Base-by-base conservation (phyloP, 2,113 vertebrate species). In the Tenebrosternarchus preto region DNA sequence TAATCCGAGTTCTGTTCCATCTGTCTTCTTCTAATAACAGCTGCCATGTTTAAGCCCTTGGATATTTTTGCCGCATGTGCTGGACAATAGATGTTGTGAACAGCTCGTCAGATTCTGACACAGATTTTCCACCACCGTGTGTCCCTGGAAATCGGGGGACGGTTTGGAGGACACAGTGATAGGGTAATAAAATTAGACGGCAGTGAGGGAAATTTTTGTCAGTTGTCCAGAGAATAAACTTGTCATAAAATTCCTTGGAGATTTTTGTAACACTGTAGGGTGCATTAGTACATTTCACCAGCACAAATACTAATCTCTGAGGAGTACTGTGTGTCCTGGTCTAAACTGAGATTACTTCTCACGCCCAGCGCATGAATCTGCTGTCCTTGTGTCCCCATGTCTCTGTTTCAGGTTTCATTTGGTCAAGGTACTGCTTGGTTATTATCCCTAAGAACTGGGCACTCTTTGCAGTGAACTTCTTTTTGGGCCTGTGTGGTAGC, bases 341-440 rank as follows among this genome's bases (percentile, higher is more conserved):
- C 43, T 15, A 12, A 50, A 12, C 33, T 36, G 3, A 6, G 33
- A 36, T 36, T 36, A 36, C 33, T 36, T 36, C 33, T 9, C 57
- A 20, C 43, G 16, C 36, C 19, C 17, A 61, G 57, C 12, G 56
- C 12, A 27, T 31, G n/a, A 4, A n/a, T 33, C 25, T 60, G n/a
- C 29, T 57, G 8, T 25, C 55, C 31, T 63, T 0, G 11, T 46
- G 36, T 7, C 7, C 12, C 22, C 36, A 33, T 56, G 22, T 6
- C 70, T 50, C 22, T 36, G 33, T 36, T 74, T 8, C 89, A 96
- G 95, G 95, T 3, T 88, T 96, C 25, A 93, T 96, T 88, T 96
- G 95, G 95, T 96, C 95, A 70, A 90, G 95, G 77, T 96, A 96
- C 86, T 96, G 94, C 46, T 91, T 96, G 82, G 95, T 96, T 82